Conservation (phyloP, 2,113 vertebrate genomes). For the Ammodytes dubius region DNA sequence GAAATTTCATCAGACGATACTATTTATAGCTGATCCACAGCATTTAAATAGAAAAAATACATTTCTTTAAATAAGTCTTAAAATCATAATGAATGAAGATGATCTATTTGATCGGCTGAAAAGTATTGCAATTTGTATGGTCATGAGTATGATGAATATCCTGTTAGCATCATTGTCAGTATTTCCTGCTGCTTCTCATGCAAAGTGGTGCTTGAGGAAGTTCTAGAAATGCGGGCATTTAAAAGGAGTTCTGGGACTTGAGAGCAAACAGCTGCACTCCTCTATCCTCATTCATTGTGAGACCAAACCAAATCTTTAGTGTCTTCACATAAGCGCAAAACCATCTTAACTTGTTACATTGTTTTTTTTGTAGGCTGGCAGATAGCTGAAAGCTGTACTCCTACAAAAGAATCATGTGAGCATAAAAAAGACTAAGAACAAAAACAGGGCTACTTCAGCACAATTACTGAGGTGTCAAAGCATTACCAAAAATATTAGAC, state of each 20-base stretch:
- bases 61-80: slow-evolving; percentile 34
- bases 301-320: slow-evolving; percentile 57
- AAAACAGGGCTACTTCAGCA: slow-evolving; percentile 33
- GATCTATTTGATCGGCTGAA: slow-evolving; percentile 56
- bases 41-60: slow-evolving; percentile 48
- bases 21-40: slow-evolving; percentile 57
- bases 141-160: slow-evolving; percentile 68
- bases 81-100: slow-evolving; percentile 50
- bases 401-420: slow-evolving; percentile 41
- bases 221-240: slow-evolving; percentile 68
- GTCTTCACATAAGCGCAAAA: slow-evolving; percentile 65
- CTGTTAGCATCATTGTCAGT: slow-evolving; percentile 73
- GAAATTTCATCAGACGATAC: slow-evolving; percentile 25
- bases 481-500: not conserved
- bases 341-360: slow-evolving; percentile 66
- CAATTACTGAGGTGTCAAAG: slow-evolving; percentile 22
- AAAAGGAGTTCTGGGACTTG: slow-evolving; percentile 66
- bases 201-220: slow-evolving; percentile 81
- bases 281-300: slow-evolving; percentile 58
- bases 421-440: slow-evolving; percentile 34
- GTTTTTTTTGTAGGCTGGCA: slow-evolving; percentile 46
- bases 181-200: slow-evolving; percentile 78
- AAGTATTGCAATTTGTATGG: slow-evolving; percentile 31
- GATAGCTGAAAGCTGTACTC: slow-evolving; percentile 34
- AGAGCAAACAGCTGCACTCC: slow-evolving; percentile 84